Base-by-base conservation (phyloP, 2,797 vertebrate genomes). In the Anisognathus igniventris region DNA sequence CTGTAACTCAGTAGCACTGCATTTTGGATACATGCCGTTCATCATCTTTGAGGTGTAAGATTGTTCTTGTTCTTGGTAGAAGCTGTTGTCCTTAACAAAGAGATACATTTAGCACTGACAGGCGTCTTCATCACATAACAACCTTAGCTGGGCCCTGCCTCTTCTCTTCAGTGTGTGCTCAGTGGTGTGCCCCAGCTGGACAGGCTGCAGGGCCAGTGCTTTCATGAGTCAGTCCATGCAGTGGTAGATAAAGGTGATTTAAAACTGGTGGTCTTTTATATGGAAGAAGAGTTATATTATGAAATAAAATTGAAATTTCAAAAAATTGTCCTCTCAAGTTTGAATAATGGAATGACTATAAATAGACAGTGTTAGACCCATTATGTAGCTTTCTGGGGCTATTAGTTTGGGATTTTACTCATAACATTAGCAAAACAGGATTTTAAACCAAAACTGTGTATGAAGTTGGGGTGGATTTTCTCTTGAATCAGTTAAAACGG, bases 61-160 rank as follows among this genome's bases (percentile, higher is more conserved):
- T 53, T 75, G 11, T 76, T 51, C 30, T 35, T 53, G 2, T 54
- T 89, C 25, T 73, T 79, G 4, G 0, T 9, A 25, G 39, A 64
- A 88, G 19, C 39, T 23, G 12, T 14, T 56, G 6, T 66, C 67
- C 66, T 50, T 54, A 74, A 35, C 20, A n/a, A 14, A 54, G 54
- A 58, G 21, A 6, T 66, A 8, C 5, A 19, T 57, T 62, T 86
- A 47, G 31, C 24, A 10, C 33, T 70, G 51, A 6, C 58, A 0
- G 20, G 23, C 1, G 0, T 53, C 14, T 33, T 40, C 13, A 24
- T 48, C 5, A 0, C 1, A 0, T 14, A 27, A 23, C 21, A 71
- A 11, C 44, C 31, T 22, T 17, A 5, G 50, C 45, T 75, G 67
- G 28, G 35, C 14, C 17, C 22, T 53, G 4, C 8, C 40, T 87